These are phyloP conservation scores for Platycheirus albimanus DNA, from an alignment of 2,888 invertebrate genomes.

Conservation along the genomic window DNA sequence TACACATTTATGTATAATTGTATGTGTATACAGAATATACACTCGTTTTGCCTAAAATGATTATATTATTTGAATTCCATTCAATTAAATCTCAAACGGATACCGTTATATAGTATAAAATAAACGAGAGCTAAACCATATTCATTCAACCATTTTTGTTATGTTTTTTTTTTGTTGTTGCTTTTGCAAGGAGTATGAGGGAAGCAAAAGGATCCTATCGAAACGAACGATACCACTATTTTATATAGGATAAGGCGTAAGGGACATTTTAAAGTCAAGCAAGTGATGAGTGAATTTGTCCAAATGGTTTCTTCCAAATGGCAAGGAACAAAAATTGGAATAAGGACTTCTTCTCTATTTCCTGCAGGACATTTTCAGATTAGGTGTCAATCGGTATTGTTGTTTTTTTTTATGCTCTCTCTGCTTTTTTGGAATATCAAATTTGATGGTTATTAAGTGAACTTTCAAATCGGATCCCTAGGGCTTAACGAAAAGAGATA, in stretches of 20 bases:
- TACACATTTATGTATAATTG: background rate
- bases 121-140: conserved; percentile 38
- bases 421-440: conserved; percentile 50
- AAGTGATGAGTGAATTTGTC: conserved; percentile 33
- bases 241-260: background rate
- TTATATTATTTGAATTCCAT: conserved; percentile 66
- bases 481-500: conserved; percentile 3
- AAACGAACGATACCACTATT: background rate
- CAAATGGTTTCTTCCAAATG: conserved; percentile 34
- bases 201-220: conserved; percentile 6
- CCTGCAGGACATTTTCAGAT: conserved; percentile 47
- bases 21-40: background rate
- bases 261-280: conserved; percentile 25
- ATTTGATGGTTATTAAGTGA: conserved; percentile 70
- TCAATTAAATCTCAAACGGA: conserved; percentile 66
- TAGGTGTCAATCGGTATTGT: conserved; percentile 72
- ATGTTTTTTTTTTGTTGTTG: background rate
- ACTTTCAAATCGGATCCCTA: conserved; percentile 41
- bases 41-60: conserved; percentile 30
- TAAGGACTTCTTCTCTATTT: conserved; percentile 22
- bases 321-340: conserved; percentile 1
- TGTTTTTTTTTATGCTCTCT: conserved; percentile 49
- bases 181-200: background rate
- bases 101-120: conserved; percentile 45
- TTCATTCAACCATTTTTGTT: conserved; percentile 20